phyloP scores from a whole-genome alignment of 2,888 invertebrate species.

The Vesta saturnalis region DNA sequence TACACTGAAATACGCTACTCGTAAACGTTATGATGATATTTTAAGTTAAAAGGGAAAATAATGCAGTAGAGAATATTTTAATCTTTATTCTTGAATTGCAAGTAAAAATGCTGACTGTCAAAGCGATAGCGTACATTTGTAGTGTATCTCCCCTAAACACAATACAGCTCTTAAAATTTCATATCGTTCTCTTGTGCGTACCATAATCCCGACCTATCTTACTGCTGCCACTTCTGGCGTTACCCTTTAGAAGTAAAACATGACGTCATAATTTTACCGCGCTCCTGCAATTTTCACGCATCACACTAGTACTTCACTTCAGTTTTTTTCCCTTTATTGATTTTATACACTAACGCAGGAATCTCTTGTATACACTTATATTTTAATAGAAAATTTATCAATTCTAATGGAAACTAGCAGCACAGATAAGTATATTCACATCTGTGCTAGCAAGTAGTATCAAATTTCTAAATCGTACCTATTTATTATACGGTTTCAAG shows the following conservation, averaged over 20 bases:
- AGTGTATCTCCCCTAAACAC: conserved; percentile 39
- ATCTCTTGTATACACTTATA: not conserved
- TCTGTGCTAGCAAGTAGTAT: too few relatives aligned
- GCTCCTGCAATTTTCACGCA: conserved; percentile 22
- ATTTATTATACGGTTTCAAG: not conserved
- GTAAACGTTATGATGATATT: not conserved
- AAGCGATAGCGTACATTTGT: conserved; percentile 40
- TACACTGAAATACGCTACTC: not conserved
- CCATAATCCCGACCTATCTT: conserved; percentile 44
- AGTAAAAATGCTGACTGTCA: conserved; percentile 27
- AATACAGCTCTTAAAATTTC: conserved; percentile 33
- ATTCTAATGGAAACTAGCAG: too few relatives aligned
- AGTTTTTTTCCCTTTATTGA: conserved; percentile 6
- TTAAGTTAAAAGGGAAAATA: not conserved
- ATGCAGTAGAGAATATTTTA: not conserved
- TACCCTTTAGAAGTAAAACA: conserved; percentile 22
- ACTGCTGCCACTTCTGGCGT: conserved; percentile 32
- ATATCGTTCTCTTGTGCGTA: conserved; percentile 33
- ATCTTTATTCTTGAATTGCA: not conserved
- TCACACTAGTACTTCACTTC: not conserved
- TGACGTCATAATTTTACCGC: conserved; percentile 24
- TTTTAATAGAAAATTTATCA: too few relatives aligned
- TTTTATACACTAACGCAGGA: not conserved
- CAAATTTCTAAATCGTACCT: not conserved
- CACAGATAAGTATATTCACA: too few relatives aligned